Percentiles rank a stretch among this genome's conserved stretches.
Conservation (phyloP, 2,888 invertebrate species). For the Chironomus tentans region DNA sequence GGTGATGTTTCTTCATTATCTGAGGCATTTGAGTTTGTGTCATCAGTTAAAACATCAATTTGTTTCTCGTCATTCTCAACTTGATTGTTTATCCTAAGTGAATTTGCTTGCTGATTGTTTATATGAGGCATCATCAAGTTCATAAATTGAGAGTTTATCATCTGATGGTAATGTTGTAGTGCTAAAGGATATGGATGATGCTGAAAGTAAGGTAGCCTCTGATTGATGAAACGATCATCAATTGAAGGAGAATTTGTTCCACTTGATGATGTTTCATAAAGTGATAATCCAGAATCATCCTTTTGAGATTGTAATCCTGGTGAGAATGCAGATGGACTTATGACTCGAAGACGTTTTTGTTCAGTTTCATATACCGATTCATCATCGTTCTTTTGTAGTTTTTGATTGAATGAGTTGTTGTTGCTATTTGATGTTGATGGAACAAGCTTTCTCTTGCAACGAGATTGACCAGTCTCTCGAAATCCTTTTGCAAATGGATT, state of each 20-base stretch:
- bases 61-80: background rate
- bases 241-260: slow-evolving; percentile 33
- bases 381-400: background rate
- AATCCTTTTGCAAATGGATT: slow-evolving; percentile 94
- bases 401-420: background rate
- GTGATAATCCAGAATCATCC: slow-evolving; percentile 33
- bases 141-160: slow-evolving; percentile 23
- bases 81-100: background rate
- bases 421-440: slow-evolving; percentile 31
- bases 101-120: background rate
- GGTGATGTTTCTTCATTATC: slow-evolving; percentile 26
- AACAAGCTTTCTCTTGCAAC: slow-evolving; percentile 56
- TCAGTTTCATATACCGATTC: slow-evolving; percentile 32
- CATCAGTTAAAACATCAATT: slow-evolving; percentile 23
- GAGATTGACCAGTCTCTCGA: slow-evolving; percentile 71
- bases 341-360: slow-evolving; percentile 29
- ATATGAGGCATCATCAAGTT: slow-evolving; percentile 20
- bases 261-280: slow-evolving; percentile 30
- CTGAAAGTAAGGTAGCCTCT: slow-evolving; percentile 22
- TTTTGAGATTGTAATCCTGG: slow-evolving; percentile 30
- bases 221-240: slow-evolving; percentile 1
- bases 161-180: slow-evolving; percentile 23
- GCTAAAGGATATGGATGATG: slow-evolving; percentile 24
- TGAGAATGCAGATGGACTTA: slow-evolving; percentile 35
- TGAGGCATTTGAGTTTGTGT: slow-evolving; percentile 3